A percentile compares a stretch with the other conserved stretches of the same genome.
phyloP scores from a whole-genome alignment of 2,113 vertebrate genomes.

The Cromileptes altivelis region DNA sequence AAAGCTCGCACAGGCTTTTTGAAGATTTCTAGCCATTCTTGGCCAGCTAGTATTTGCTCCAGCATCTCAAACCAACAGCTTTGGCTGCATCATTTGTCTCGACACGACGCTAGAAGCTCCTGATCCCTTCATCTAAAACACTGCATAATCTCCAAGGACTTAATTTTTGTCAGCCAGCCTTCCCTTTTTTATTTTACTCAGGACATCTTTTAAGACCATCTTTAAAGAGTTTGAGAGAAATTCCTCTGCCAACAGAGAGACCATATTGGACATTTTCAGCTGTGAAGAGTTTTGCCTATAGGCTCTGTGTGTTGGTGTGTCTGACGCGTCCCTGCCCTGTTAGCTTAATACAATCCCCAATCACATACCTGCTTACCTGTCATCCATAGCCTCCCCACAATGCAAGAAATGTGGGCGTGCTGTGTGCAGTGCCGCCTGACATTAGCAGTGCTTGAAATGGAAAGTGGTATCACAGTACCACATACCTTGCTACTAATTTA shows the following conservation, averaged over 20 bases:
- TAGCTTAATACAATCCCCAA: not conserved
- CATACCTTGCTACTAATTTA: not conserved
- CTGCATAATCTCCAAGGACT: slow-evolving; percentile 17
- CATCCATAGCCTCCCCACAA: not conserved
- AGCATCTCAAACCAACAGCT: slow-evolving; percentile 34
- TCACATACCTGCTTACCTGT: not conserved
- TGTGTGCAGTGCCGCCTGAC: not conserved
- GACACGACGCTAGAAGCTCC: slow-evolving; percentile 2
- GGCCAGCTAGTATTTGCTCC: slow-evolving; percentile 10
- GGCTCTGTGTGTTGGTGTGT: not conserved
- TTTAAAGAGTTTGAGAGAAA: slow-evolving; percentile 7
- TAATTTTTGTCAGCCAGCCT: slow-evolving; percentile 18
- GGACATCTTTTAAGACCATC: not conserved
- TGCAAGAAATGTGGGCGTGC: not conserved
- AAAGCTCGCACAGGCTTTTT: slow-evolving; percentile 42
- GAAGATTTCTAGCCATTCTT: slow-evolving; percentile 22
- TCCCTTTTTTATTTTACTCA: not conserved
- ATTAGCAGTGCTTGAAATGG: not conserved
- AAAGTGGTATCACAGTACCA: not conserved
- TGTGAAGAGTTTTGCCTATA: not conserved
- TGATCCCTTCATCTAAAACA: slow-evolving; percentile 30
- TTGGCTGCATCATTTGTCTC: slow-evolving; percentile 23
- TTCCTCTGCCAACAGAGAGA: slow-evolving; percentile 12
- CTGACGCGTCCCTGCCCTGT: not conserved
- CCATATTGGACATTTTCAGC: not conserved